Evolutionary conservation across 2,797 vertebrate species (phyloP).

Genomic region (Melanotaenia maccullochi): DNA sequence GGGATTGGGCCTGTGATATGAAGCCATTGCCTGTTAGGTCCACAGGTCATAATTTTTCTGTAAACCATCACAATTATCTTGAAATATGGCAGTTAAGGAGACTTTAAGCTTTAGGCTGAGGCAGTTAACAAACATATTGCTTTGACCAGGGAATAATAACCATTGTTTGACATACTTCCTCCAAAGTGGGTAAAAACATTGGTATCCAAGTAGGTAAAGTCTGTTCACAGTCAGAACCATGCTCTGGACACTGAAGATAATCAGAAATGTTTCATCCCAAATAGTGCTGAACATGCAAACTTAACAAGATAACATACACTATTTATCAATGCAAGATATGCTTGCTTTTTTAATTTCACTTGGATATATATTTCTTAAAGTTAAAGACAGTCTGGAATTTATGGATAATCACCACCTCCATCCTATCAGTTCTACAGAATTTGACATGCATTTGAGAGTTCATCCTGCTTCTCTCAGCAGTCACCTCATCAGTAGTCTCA

Average conservation of each 20-base stretch:
- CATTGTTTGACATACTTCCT: neutral
- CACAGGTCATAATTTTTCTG: neutral
- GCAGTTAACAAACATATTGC: neutral
- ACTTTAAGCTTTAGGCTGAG: neutral
- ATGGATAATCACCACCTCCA: neutral
- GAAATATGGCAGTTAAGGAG: neutral
- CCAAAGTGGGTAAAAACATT: neutral
- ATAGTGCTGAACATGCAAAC: neutral
- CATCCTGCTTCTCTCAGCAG: slow-evolving; percentile 1
- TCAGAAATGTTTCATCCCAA: neutral
- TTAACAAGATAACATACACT: neutral
- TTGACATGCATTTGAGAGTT: slow-evolving; percentile 6
- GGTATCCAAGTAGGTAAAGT: neutral
- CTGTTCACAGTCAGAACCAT: neutral
- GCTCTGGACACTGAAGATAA: neutral
- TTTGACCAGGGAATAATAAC: neutral
- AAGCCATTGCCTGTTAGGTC: neutral
- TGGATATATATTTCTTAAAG: neutral
- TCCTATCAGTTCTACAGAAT: slow-evolving; percentile 2
- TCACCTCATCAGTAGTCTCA: slow-evolving; percentile 17
- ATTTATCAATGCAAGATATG: neutral
- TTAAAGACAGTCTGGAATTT: neutral
- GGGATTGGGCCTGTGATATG: neutral
- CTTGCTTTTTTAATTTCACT: neutral
- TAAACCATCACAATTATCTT: neutral